Percentiles rank a stretch among this genome's conserved stretches.
phyloP scores from a whole-genome alignment of 2,113 vertebrate species.

The Neotragus pygmaeus region DNA sequence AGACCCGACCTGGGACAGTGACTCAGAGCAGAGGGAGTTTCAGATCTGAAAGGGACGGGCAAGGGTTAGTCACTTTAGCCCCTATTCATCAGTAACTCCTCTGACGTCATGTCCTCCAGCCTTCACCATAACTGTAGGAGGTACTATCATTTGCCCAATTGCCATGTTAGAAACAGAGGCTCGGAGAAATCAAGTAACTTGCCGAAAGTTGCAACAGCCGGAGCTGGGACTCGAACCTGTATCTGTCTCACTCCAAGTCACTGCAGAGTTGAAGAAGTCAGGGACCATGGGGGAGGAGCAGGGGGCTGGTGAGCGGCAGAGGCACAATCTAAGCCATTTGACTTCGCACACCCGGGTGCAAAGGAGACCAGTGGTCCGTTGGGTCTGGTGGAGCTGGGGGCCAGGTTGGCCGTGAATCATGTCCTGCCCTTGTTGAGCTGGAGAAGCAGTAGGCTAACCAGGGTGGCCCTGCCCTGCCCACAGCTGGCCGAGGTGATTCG shows the following conservation, averaged over 20 bases:
- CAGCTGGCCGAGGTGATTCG: background rate
- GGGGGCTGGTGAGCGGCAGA: background rate
- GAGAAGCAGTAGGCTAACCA: background rate
- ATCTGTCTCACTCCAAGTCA: background rate
- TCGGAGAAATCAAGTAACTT: background rate
- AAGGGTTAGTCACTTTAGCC: background rate
- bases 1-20: background rate
- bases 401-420: accelerated
- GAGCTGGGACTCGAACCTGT: background rate
- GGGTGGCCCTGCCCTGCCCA: background rate
- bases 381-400: background rate
- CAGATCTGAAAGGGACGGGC: background rate
- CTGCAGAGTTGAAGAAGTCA: background rate
- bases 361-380: background rate
- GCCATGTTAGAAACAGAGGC: background rate
- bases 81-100: background rate
- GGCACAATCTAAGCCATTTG: background rate
- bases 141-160: background rate
- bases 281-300: too few relatives aligned
- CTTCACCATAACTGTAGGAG: too few relatives aligned
- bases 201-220: too few relatives aligned
- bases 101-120: background rate
- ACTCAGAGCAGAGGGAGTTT: background rate
- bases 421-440: background rate
- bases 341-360: background rate